Conservation (phyloP, 2,797 vertebrate species). For the Leucoraja ocellata region DNA sequence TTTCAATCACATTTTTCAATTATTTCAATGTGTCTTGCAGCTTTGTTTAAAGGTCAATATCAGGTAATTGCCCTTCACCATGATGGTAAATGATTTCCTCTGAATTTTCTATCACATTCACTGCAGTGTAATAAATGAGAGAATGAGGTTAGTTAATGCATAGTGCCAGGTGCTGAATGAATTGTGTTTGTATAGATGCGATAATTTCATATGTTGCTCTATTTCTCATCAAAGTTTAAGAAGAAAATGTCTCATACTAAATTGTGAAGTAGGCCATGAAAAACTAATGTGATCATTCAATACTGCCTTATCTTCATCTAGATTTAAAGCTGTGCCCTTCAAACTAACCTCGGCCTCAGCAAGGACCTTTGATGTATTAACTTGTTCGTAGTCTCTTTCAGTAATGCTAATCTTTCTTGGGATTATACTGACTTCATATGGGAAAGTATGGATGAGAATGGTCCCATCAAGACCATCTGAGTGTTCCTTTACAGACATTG, state of each 20-base stretch:
- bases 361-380: slow-evolving; percentile 4
- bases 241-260: background rate
- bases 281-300: background rate
- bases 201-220: slow-evolving; percentile 10
- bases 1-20: slow-evolving; percentile 24
- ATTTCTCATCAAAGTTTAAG: slow-evolving; percentile 27
- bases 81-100: background rate
- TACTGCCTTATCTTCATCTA: background rate
- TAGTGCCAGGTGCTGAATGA: slow-evolving; percentile 10
- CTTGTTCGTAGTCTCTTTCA: background rate
- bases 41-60: background rate
- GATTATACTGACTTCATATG: too few relatives aligned
- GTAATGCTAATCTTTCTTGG: background rate
- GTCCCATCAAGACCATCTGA: too few relatives aligned
- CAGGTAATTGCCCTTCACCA: slow-evolving; percentile 14
- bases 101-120: slow-evolving; percentile 14
- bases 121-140: slow-evolving; percentile 11
- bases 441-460: too few relatives aligned
- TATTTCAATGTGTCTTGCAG: slow-evolving; percentile 14
- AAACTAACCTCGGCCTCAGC: background rate
- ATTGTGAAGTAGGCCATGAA: slow-evolving; percentile 18
- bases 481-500: too few relatives aligned
- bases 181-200: slow-evolving; percentile 15
- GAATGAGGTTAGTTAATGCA: slow-evolving; percentile 28
- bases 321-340: slow-evolving; percentile 18